Conservation (phyloP, 2,888 invertebrate genomes). For the Ennomos quercinarius region DNA sequence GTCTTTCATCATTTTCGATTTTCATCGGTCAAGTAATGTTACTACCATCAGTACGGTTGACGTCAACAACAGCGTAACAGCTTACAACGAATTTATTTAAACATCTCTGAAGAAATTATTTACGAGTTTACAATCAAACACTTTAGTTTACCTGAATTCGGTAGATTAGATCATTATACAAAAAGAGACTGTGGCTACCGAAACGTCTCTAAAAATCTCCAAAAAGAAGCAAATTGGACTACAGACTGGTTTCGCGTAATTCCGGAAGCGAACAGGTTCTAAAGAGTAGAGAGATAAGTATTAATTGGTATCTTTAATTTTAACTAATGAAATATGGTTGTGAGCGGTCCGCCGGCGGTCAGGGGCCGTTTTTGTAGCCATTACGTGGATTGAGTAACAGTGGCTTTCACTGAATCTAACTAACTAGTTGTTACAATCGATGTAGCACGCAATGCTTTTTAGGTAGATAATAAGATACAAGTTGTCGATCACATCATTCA, state of each 20-base stretch:
- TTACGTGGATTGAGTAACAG: constrained; percentile 71
- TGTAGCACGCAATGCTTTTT: constrained; percentile 73
- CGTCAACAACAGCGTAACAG: too few relatives aligned
- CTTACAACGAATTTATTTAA: constrained; percentile 5
- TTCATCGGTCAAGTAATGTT: too few relatives aligned
- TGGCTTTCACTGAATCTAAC: constrained; percentile 71
- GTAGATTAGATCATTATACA: constrained; percentile 18
- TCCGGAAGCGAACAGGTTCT: constrained; percentile 82
- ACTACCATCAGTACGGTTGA: too few relatives aligned
- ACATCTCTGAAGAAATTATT: constrained; percentile 4
- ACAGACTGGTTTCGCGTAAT: constrained; percentile 75
- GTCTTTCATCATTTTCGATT: too few relatives aligned
- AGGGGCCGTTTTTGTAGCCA: constrained; percentile 58
- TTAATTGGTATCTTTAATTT: constrained; percentile 77
- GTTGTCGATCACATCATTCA: constrained; percentile 56
- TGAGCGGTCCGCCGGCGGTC: constrained; percentile 48
- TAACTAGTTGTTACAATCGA: constrained; percentile 67
- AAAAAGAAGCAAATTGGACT: constrained; percentile 64
- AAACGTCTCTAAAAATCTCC: constrained; percentile 48
- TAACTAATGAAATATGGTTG: constrained; percentile 69
- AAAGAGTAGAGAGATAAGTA: constrained; percentile 60
- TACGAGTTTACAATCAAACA: constrained; percentile 9
- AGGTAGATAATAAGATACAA: constrained; percentile 70
- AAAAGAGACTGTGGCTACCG: constrained; percentile 21
- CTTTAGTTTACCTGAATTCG: constrained; percentile 15